Base-by-base conservation (phyloP, 2,888 invertebrate species). In the Amiota communis region DNA sequence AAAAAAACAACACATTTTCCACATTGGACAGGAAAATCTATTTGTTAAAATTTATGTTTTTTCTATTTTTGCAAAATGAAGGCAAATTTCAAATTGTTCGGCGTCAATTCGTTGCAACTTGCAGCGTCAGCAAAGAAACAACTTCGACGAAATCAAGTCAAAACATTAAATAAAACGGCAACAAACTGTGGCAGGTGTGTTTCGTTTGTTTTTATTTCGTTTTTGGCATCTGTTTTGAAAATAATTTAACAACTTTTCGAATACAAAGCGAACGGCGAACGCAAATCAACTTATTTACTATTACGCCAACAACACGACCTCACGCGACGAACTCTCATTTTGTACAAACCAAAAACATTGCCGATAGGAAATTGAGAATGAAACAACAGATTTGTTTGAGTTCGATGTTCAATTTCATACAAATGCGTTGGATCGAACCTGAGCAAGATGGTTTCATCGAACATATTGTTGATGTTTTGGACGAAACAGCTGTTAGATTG, bases 141-240 rank as follows among this genome's bases (percentile, higher is more conserved):
- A 6, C 8, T 36, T 36, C 8, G 36, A n/a, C n/a, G n/a, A n/a
- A n/a, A n/a, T 36, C 8, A 36, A 36, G 36, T 36, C 36, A 36
- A 6, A 2, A 36, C 36, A 6, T 36, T 36, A 36, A 36, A 36
- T 36, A 36, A 36, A 36, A 53, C 17, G 15, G 59, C 59, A 59
- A 59, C 59, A 59, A 20, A 59, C 15, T n/a, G n/a, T 2, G 57
- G 17, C 57, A 57, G 57, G 57, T 57, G 57, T 57, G 15, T 57
- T 63, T 65, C 48, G 64, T 64, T 9, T 64, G 17, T 65, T 65
- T 65, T 59, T 20, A 20, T 15, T 17, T 48, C 11, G 48, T n/a
- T 64, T n/a, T 64, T 46, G n/a, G 48, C 48, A 64, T n/a, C 48
- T 48, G 65, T 65, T 65, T 65, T 65, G 48, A 17, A 65, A 48